Percentiles rank a stretch among this genome's conserved stretches.
phyloP scores from a whole-genome alignment of 2,797 vertebrate species.

The Sandelia bainsii region DNA sequence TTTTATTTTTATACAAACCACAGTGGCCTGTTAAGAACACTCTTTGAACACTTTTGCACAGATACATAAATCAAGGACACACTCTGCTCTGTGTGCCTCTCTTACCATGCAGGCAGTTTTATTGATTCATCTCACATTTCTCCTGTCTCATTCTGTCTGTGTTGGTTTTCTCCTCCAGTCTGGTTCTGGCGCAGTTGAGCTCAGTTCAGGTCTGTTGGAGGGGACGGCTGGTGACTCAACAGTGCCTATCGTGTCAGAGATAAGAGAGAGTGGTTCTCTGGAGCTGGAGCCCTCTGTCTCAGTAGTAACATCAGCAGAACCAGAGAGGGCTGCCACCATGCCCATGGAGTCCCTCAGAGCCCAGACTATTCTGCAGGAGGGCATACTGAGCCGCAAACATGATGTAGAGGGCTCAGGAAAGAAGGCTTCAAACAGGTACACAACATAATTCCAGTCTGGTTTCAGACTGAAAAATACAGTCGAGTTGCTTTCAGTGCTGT shows the following conservation, averaged over 20 bases:
- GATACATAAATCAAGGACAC: conserved; percentile 5
- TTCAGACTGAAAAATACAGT: background rate
- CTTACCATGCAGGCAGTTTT: background rate
- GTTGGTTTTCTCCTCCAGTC: conserved; percentile 54
- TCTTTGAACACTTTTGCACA: conserved; percentile 1
- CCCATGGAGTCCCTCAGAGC: conserved; percentile 76
- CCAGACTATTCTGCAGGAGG: conserved; percentile 87
- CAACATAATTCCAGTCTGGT: background rate
- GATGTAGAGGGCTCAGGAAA: conserved; percentile 92
- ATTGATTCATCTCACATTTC: background rate
- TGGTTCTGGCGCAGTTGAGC: conserved; percentile 65
- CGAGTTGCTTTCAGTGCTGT: too few relatives aligned
- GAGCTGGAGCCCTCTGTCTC: conserved; percentile 77
- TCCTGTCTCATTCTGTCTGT: background rate
- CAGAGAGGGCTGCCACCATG: conserved; percentile 87
- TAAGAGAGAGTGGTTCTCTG: conserved; percentile 77
- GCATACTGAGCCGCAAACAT: conserved; percentile 91
- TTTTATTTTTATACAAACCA: conserved; percentile 11
- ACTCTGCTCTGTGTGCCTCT: background rate
- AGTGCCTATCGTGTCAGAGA: conserved; percentile 66
- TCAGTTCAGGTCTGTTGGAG: conserved; percentile 69
- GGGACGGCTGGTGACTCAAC: conserved; percentile 72
- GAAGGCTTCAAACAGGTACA: conserved; percentile 92
- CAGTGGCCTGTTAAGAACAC: conserved; percentile 1
- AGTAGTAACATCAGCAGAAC: conserved; percentile 61